Conservation (phyloP, 1,140 invertebrate genomes). For the Vanessa atalanta region DNA sequence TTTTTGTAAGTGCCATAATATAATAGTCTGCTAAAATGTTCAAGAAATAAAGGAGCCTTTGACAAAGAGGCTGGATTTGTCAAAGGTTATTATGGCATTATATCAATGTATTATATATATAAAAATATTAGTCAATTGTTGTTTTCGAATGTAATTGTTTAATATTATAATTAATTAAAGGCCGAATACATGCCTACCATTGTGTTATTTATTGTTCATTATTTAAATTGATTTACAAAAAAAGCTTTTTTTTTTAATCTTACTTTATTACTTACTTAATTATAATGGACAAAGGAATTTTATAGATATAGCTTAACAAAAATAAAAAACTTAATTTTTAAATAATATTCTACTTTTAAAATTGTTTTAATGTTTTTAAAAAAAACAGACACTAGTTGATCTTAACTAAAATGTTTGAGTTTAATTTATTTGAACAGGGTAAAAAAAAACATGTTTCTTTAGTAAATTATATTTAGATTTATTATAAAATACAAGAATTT, state of each 20-base stretch:
- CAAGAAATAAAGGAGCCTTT: slow-evolving; percentile 38
- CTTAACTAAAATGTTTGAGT: too few relatives aligned
- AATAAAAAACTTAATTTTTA: too few relatives aligned
- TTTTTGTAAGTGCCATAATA: slow-evolving; percentile 56
- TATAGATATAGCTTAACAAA: not conserved
- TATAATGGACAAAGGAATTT: slow-evolving; percentile 16
- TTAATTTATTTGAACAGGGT: too few relatives aligned
- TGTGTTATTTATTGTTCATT: slow-evolving; percentile 35
- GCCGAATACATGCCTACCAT: slow-evolving; percentile 29
- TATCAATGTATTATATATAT: slow-evolving; percentile 13
- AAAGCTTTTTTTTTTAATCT: slow-evolving; percentile 25
- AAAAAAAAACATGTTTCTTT: too few relatives aligned
- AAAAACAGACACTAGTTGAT: too few relatives aligned
- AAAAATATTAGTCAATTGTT: slow-evolving; percentile 34
- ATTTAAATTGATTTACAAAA: slow-evolving; percentile 26
- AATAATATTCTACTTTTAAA: too few relatives aligned
- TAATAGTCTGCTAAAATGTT: slow-evolving; percentile 9
- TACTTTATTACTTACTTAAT: slow-evolving; percentile 16
- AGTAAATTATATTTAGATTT: slow-evolving; percentile 1
- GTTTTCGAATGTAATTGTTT: slow-evolving; percentile 30
- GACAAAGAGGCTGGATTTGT: slow-evolving; percentile 65
- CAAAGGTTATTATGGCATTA: slow-evolving; percentile 42
- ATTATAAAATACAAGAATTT: slow-evolving; percentile 7
- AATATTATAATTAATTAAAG: slow-evolving; percentile 22
- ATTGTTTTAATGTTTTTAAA: too few relatives aligned